These are phyloP conservation scores for Cepphus grylle DNA, from an alignment of 2,113 vertebrate genomes.

Conservation along the genomic window DNA sequence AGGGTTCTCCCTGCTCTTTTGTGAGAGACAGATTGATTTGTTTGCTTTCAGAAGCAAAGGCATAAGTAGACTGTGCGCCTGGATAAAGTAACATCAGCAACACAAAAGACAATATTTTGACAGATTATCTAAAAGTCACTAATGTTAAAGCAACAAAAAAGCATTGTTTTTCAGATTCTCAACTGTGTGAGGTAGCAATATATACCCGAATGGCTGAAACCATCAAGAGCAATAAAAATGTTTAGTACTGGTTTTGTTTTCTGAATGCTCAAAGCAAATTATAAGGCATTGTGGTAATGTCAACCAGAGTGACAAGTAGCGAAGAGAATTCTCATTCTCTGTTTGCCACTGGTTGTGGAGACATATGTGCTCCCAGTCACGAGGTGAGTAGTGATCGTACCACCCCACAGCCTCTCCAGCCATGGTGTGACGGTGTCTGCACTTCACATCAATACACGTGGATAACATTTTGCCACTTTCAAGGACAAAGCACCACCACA, in stretches of 20 bases:
- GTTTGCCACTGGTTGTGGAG: neutral
- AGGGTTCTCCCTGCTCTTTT: neutral
- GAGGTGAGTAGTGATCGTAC: neutral
- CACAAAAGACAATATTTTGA: neutral
- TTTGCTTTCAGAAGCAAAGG: neutral
- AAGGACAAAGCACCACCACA: neutral
- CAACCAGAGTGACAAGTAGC: neutral
- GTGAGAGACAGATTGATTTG: neutral
- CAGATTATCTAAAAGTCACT: neutral
- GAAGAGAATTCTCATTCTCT: neutral
- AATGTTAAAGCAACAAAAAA: neutral
- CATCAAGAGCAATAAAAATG: neutral
- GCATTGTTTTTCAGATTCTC: neutral
- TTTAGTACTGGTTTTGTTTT: neutral
- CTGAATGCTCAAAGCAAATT: neutral
- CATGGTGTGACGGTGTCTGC: accelerated
- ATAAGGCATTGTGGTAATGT: neutral
- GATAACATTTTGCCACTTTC: neutral
- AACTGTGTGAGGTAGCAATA: neutral
- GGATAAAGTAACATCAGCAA: neutral
- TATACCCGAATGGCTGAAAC: neutral
- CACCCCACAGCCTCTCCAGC: neutral
- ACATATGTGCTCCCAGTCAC: neutral
- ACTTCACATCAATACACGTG: neutral
- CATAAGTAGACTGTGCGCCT: neutral